Base-by-base conservation (phyloP, 2,797 vertebrate genomes). In the Alca torda region DNA sequence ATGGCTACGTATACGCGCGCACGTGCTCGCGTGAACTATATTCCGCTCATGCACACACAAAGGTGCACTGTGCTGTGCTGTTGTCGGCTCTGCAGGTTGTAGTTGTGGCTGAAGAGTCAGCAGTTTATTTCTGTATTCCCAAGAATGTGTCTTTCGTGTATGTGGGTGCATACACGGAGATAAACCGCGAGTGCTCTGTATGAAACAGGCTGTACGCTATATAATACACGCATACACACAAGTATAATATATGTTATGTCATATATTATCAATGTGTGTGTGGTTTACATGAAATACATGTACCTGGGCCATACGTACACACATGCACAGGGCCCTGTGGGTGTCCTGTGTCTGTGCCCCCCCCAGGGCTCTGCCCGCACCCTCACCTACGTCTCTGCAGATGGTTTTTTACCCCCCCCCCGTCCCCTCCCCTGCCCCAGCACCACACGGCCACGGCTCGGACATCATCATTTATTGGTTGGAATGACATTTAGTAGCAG, bases 381-480 rank as follows among this genome's bases (percentile, higher is more conserved):
- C 7, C 0, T 2, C 43, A 5, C 56, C 61, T 37, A 7, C 10
- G 33, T 1, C 4, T 8, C 56, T 12, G 24, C 26, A 10, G 19
- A 6, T 80, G 28, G 4, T 26, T 31, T 15, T 39, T 19, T 5
- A 43, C 12, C 13, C 12, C 1, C 3, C 19, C 30, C 9, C 1
- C n/a, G n/a, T 37, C 26, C 43, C 87, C 63, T 45, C 21, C 65
- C 33, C 64, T 20, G 23, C 59, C 80, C 87, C 90, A 95, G 87
- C 84, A 91, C 53, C 31, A 93, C 82, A 82, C 84, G 1, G 83
- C 90, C 76, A 89, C 84, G 2, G 74, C 64, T 93, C 84, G 51
- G 95, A 97, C 89, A 95, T 97, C 92, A 97, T 97, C 96, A 97
- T 97, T 98, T 98, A 98, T 98, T 97, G 95, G 91, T 94, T 95